Evolutionary conservation across 2,113 vertebrate genomes (phyloP), one percentile per base, ranked within the genome.

Genomic region (Seriola rivoliana): DNA sequence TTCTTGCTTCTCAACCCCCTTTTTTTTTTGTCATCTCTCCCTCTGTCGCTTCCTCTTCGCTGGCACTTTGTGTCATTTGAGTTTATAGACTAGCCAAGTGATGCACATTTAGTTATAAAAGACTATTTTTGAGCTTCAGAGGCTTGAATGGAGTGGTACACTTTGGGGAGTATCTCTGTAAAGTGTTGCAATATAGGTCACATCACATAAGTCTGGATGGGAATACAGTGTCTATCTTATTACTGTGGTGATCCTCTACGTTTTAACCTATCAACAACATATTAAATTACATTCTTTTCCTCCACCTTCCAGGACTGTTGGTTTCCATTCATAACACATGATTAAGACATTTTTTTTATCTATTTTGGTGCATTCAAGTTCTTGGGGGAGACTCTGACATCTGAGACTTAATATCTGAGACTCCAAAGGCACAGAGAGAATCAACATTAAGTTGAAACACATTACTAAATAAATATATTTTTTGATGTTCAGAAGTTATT

Each of bases 41-140:
- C 38, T 54, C 44, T 8, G 40, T 14, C 52, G 72, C 29, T 19
- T 46, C 40, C 68, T 65, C 19, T 42, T 84, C 70, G 29, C 29
- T 9, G 17, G 79, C 63, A 52, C 71, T 82, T 75, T 19, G 32
- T 67, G 81, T 83, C 66, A 79, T 85, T 46, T 78, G 63, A 55
- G 62, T 79, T 89, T 46, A 75, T 63, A 68, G 55, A 32, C 42
- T 57, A 75, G 71, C 17, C 1, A 7, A 52, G 64, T 50, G 70
- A 74, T 44, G 54, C 55, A 29, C 4, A 7, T 54, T 79, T 34
- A 66, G 36, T 5, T 13, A 17, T 12, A 50, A 46, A 19, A 81
- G 64, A 38, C 38, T 13, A 12, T 70, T 65, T 71, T 65, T 71
- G 60, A 36, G 6, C 34, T 36, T 36, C 34, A 36, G 4, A 36